Percentiles rank a stretch among this genome's conserved stretches.
Evolutionary conservation across 2,113 vertebrate species (phyloP).

Genomic region (Microcebus tavaratra): DNA sequence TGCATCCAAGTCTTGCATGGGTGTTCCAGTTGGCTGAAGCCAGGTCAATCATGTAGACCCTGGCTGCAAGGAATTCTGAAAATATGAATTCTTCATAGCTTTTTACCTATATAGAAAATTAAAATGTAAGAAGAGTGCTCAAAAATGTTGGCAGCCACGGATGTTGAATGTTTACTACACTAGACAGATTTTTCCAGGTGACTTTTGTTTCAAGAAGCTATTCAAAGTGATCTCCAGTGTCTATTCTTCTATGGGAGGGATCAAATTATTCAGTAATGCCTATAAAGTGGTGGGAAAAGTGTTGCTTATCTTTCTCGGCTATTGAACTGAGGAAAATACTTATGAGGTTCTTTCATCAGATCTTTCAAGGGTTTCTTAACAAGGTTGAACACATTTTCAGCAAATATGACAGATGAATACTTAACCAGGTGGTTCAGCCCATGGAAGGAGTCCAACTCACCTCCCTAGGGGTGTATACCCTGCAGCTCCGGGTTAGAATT

Average conservation of each 20-base stretch:
- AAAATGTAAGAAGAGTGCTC: not conserved
- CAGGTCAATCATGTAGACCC: not conserved
- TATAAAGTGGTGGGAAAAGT: not conserved
- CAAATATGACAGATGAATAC: constrained; percentile 29
- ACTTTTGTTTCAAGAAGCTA: constrained; percentile 22
- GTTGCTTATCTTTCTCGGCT: constrained; percentile 32
- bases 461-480: not conserved
- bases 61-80: not conserved
- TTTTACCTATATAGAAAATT: not conserved
- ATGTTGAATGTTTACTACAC: not conserved
- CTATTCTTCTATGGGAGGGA: not conserved
- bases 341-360: constrained; percentile 9
- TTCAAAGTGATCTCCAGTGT: not conserved
- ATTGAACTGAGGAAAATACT: constrained; percentile 9
- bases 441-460: not conserved
- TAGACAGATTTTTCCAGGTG: not conserved
- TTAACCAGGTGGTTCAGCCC: constrained; percentile 16
- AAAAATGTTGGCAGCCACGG: not conserved
- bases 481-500: constrained; percentile 24
- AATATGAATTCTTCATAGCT: not conserved
- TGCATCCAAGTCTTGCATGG: not conserved
- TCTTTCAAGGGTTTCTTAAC: constrained; percentile 45
- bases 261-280: not conserved
- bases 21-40: not conserved
- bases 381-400: constrained; percentile 44